Percentiles rank a stretch among this genome's conserved stretches.
Conservation (phyloP, 1,140 invertebrate genomes). For the Thalassaphorura encarpata region DNA sequence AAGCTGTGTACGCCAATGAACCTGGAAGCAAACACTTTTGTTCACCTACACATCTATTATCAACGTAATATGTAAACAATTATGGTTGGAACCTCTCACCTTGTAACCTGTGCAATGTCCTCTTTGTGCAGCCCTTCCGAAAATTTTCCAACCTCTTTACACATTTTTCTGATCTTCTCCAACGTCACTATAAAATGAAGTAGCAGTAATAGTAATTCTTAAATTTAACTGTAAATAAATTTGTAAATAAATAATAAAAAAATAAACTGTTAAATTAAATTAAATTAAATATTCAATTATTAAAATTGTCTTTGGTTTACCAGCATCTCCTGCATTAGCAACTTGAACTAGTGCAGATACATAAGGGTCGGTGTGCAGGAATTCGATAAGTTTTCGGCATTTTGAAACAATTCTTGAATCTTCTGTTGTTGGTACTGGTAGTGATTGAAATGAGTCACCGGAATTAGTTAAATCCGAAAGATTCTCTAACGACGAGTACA, state of each 20-base stretch:
- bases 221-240: not conserved
- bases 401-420: conserved; percentile 38
- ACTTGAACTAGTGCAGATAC: conserved; percentile 40
- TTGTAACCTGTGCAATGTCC: conserved; percentile 18
- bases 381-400: conserved; percentile 36
- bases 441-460: too few relatives aligned
- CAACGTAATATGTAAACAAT: too few relatives aligned
- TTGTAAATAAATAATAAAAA: conserved; percentile 6
- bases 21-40: too few relatives aligned
- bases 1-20: too few relatives aligned
- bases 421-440: conserved; percentile 32
- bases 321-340: conserved; percentile 39
- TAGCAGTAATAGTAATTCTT: not conserved
- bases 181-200: conserved; percentile 9
- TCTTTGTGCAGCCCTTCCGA: conserved; percentile 17
- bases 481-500: conserved; percentile 48
- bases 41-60: too few relatives aligned
- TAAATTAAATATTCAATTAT: too few relatives aligned
- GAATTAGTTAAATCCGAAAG: conserved; percentile 29
- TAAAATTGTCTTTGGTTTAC: too few relatives aligned
- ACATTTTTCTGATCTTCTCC: conserved; percentile 25
- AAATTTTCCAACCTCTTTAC: conserved; percentile 27
- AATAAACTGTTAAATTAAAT: too few relatives aligned
- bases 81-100: conserved; percentile 17
- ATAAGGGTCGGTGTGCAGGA: conserved; percentile 37